Evolutionary conservation across 2,797 vertebrate genomes (phyloP).

Genomic region (Hippocampus kuda): DNA sequence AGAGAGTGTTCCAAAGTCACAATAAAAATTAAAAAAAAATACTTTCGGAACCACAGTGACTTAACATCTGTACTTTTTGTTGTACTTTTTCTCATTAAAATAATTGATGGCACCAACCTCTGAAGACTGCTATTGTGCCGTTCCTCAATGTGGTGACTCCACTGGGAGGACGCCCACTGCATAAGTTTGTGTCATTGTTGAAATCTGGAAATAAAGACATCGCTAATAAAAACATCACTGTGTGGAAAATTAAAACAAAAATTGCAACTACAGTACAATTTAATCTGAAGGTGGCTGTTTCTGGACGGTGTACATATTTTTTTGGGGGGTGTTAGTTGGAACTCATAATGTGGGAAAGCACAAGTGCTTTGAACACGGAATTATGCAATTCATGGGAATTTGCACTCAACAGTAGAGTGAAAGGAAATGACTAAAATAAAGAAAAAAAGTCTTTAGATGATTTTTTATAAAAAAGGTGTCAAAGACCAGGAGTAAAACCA

Average conservation of each 20-base stretch:
- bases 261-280: neutral
- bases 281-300: neutral
- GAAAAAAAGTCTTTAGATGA: too few species aligned
- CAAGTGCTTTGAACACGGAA: neutral
- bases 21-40: too few species aligned
- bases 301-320: neutral
- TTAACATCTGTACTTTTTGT: neutral
- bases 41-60: neutral
- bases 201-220: slow-evolving; percentile 48
- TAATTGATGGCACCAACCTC: slow-evolving; percentile 68
- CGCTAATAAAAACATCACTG: slow-evolving; percentile 8
- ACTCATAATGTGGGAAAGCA: neutral
- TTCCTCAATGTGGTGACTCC: slow-evolving; percentile 81
- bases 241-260: neutral
- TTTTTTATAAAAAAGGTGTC: too few species aligned
- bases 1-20: neutral
- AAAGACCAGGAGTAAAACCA: too few species aligned
- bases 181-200: slow-evolving; percentile 78
- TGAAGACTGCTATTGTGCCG: slow-evolving; percentile 82
- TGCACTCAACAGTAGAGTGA: too few species aligned
- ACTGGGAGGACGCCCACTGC: slow-evolving; percentile 74
- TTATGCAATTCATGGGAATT: too few species aligned
- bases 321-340: neutral
- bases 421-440: too few species aligned
- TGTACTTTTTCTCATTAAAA: neutral